Percentiles rank a stretch among this genome's conserved stretches.
These are phyloP conservation scores for Odontesthes bonariensis DNA, from an alignment of 2,113 vertebrate species.

Conservation along the genomic window DNA sequence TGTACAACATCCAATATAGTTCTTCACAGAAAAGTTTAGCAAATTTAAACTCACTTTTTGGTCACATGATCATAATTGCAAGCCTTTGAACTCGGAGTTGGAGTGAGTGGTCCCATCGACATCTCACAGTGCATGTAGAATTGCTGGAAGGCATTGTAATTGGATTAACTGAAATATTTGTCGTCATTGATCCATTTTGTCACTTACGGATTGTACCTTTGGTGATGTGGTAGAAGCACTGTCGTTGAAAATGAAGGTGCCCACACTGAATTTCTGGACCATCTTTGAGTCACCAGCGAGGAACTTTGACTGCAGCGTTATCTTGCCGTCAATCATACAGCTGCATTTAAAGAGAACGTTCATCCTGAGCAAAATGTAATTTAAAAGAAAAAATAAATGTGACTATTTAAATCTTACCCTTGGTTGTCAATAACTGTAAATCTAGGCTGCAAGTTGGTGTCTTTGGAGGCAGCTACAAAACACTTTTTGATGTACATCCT, in stretches of 20 bases:
- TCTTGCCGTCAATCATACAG: constrained; percentile 75
- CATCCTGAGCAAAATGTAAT: background rate
- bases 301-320: constrained; percentile 58
- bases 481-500: constrained; percentile 74
- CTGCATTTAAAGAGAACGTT: constrained; percentile 41
- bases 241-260: constrained; percentile 63
- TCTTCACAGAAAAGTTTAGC: background rate
- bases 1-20: background rate
- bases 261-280: constrained; percentile 60
- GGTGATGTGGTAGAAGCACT: background rate
- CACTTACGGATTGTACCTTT: constrained; percentile 42
- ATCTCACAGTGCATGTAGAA: constrained; percentile 79
- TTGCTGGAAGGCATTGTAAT: constrained; percentile 39
- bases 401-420: constrained; percentile 60
- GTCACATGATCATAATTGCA: constrained; percentile 60
- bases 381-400: background rate
- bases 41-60: constrained; percentile 19
- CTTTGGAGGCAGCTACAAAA: constrained; percentile 52
- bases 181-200: no score
- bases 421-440: constrained; percentile 67
- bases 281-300: constrained; percentile 9
- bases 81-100: constrained; percentile 63
- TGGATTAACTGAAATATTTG: no score
- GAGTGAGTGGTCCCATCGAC: constrained; percentile 7
- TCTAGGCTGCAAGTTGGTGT: constrained; percentile 33